A percentile compares a stretch with the other conserved stretches of the same genome.
phyloP scores from a whole-genome alignment of 64 coral and sea anemone genomes.

The Actinia tenebrosa region DNA sequence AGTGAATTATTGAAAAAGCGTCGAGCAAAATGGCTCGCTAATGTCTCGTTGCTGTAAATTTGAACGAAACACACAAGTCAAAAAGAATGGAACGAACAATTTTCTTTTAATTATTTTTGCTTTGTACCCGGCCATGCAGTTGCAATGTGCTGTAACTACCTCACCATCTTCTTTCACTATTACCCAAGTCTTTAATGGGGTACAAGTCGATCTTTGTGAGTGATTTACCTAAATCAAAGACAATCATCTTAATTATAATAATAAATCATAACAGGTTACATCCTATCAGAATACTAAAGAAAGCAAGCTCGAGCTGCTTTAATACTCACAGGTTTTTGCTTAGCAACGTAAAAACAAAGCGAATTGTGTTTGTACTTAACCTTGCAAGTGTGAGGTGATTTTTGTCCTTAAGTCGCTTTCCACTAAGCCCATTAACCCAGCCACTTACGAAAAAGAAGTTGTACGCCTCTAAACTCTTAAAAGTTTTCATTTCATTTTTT shows the following conservation, averaged over 20 bases:
- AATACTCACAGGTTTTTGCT: not conserved
- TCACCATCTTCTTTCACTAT: constrained; percentile 38
- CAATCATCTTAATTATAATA: not conserved
- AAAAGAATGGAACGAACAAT: too few species aligned
- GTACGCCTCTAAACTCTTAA: constrained; percentile 31
- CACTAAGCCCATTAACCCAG: constrained; percentile 49
- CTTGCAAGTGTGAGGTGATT: constrained; percentile 35
- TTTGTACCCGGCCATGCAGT: not conserved
- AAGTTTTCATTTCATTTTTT: constrained; percentile 47
- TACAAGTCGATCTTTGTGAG: constrained; percentile 45
- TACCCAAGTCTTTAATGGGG: constrained; percentile 48
- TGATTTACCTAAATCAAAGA: constrained; percentile 47
- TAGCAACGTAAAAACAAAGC: constrained; percentile 1
- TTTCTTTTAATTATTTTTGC: too few species aligned
- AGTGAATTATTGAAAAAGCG: too few species aligned
- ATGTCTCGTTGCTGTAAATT: too few species aligned
- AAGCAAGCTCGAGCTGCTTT: not conserved
- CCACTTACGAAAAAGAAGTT: constrained; percentile 32
- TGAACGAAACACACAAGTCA: too few species aligned
- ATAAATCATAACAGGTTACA: not conserved
- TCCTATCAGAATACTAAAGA: constrained; percentile 1
- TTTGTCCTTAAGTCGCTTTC: constrained; percentile 28
- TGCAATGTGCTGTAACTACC: not conserved
- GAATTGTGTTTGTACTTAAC: constrained; percentile 25
- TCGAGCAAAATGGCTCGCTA: too few species aligned